phyloP scores from a whole-genome alignment of 2,888 invertebrate genomes.

The Chromoteleia sp. region DNA sequence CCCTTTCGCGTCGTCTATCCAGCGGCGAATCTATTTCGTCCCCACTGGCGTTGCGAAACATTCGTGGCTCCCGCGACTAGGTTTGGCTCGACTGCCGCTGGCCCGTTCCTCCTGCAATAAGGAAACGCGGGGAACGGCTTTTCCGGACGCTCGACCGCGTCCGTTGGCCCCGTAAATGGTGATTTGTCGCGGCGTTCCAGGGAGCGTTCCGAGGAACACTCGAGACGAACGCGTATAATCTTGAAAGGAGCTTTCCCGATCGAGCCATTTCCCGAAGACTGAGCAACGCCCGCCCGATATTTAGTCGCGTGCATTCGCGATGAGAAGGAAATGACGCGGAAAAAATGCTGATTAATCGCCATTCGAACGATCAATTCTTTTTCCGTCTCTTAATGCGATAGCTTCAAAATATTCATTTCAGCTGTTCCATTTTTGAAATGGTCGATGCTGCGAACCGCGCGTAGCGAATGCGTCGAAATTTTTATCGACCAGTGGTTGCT shows the following conservation, averaged over 20 bases:
- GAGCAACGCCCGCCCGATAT: conserved; percentile 19
- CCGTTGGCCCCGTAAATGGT: conserved; percentile 63
- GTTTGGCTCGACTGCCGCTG: conserved; percentile 15
- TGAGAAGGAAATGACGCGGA: conserved; percentile 43
- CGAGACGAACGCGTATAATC: conserved; percentile 36
- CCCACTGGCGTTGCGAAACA: conserved; percentile 62
- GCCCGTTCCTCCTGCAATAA: conserved; percentile 60
- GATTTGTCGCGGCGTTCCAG: conserved; percentile 60
- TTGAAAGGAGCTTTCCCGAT: conserved; percentile 38
- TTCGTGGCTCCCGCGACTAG: conserved; percentile 40
- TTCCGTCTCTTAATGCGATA: conserved; percentile 13
- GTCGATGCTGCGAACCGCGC: neutral
- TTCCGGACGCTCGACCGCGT: conserved; percentile 55
- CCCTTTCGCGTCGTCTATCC: conserved; percentile 55
- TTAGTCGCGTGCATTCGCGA: conserved; percentile 30
- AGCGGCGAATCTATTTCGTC: conserved; percentile 53
- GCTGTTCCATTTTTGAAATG: conserved; percentile 4
- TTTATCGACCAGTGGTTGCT: conserved; percentile 20
- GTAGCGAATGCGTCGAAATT: neutral
- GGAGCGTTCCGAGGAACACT: conserved; percentile 21
- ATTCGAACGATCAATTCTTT: conserved; percentile 15
- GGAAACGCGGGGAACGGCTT: conserved; percentile 60
- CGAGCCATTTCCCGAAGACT: conserved; percentile 9
- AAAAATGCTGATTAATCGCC: conserved; percentile 51
- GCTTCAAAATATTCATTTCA: neutral